A percentile compares a stretch with the other conserved stretches of the same genome.
Evolutionary conservation across 1,140 invertebrate genomes (phyloP).

Genomic region (Sinonovacula constricta): DNA sequence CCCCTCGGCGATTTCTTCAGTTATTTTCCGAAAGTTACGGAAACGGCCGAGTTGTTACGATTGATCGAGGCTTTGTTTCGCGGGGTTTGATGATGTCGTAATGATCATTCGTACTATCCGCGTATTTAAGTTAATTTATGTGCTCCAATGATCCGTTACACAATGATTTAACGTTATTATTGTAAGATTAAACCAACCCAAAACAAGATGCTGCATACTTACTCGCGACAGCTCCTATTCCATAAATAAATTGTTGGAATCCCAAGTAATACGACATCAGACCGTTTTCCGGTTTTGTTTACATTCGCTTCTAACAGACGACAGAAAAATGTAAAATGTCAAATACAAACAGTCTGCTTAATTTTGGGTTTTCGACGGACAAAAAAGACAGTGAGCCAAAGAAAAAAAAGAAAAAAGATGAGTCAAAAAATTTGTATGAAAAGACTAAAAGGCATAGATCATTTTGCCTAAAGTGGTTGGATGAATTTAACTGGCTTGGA

Average conservation of each 20-base stretch:
- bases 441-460: not conserved
- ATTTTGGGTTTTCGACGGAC: not conserved
- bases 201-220: not conserved
- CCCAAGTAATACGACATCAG: not conserved
- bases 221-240: not conserved
- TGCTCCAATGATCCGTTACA: not conserved
- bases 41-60: too few relatives aligned
- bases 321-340: not conserved
- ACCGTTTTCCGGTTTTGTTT: not conserved
- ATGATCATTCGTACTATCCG: not conserved
- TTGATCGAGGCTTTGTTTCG: too few relatives aligned
- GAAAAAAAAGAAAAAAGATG: not conserved
- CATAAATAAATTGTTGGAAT: not conserved
- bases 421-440: not conserved
- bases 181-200: not conserved
- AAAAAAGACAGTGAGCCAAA: not conserved
- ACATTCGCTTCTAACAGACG: not conserved
- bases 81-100: not conserved
- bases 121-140: not conserved
- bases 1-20: too few relatives aligned
- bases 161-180: not conserved
- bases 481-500: too few relatives aligned
- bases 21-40: too few relatives aligned
- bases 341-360: not conserved
- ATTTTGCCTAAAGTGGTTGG: not conserved